phyloP scores from a whole-genome alignment of 2,797 vertebrate species.

The Chaetodon trifasciatus region DNA sequence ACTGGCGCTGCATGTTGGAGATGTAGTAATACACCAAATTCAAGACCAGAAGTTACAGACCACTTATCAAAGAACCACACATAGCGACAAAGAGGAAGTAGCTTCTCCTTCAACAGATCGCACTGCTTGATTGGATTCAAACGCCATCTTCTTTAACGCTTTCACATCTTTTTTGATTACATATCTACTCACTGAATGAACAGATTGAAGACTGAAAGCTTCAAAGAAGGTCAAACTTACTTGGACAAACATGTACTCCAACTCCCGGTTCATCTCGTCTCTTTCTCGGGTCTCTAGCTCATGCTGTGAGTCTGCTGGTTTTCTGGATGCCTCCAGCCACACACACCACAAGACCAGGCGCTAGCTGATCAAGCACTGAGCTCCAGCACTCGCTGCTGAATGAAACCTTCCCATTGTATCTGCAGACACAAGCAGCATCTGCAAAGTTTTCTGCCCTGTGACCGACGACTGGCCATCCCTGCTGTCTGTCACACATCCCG shows the following conservation, averaged over 20 bases:
- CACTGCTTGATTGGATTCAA: background rate
- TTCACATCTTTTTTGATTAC: background rate
- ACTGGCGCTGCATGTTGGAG: slow-evolving; percentile 9
- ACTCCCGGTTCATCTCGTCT: slow-evolving; percentile 84
- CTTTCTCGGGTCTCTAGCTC: slow-evolving; percentile 62
- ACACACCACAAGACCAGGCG: slow-evolving; percentile 54
- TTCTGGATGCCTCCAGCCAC: slow-evolving; percentile 55
- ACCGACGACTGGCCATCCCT: slow-evolving; percentile 64
- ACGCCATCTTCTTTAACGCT: background rate
- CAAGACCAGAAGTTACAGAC: background rate
- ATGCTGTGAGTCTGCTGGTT: slow-evolving; percentile 69
- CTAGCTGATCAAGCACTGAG: slow-evolving; percentile 54
- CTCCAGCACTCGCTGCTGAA: slow-evolving; percentile 51
- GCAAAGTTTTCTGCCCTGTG: slow-evolving; percentile 29
- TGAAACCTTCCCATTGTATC: slow-evolving; percentile 77
- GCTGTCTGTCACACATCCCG: slow-evolving; percentile 63
- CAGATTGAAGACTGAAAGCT: background rate
- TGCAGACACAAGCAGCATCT: slow-evolving; percentile 55
- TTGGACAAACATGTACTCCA: slow-evolving; percentile 88
- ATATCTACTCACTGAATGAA: background rate
- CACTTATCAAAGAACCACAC: slow-evolving; percentile 1
- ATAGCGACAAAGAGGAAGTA: background rate
- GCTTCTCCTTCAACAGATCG: background rate
- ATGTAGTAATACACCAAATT: background rate
- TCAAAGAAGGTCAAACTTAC: slow-evolving; percentile 84